Conservation (phyloP, 1,140 invertebrate species). For the Philopotamus ludificatus region DNA sequence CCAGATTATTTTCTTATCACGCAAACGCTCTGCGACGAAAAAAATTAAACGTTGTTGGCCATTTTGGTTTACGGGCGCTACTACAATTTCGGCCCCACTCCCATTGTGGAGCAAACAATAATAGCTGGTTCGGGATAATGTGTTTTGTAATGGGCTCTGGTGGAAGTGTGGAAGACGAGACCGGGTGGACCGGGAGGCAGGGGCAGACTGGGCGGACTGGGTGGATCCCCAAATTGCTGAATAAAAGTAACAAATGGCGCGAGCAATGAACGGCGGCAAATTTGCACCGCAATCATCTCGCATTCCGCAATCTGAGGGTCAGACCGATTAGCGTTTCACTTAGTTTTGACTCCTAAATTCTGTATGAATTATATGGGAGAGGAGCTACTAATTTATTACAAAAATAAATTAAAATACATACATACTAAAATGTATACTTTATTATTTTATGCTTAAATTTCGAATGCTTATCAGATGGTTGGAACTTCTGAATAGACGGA, state of each 20-base stretch:
- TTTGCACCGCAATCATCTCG: not conserved
- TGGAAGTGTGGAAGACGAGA: not conserved
- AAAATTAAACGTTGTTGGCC: not conserved
- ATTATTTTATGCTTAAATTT: too few relatives aligned
- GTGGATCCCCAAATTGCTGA: constrained; percentile 9
- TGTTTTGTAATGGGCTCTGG: constrained; percentile 21
- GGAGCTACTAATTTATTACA: too few relatives aligned
- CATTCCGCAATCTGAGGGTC: not conserved
- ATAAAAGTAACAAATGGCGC: constrained; percentile 18
- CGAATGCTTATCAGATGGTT: too few relatives aligned
- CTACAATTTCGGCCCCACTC: not conserved
- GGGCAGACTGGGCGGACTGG: too few relatives aligned
- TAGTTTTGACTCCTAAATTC: too few relatives aligned
- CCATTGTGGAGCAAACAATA: constrained; percentile 18
- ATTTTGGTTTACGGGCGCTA: not conserved
- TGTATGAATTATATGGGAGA: too few relatives aligned
- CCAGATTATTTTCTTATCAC: not conserved
- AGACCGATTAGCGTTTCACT: not conserved
- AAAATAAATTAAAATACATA: too few relatives aligned
- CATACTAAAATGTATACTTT: too few relatives aligned
- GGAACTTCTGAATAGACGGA: too few relatives aligned
- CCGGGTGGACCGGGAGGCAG: not conserved
- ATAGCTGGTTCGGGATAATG: constrained; percentile 22
- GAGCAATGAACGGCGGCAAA: not conserved
- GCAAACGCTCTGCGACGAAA: not conserved